phyloP scores from a whole-genome alignment of 2,113 vertebrate species.

The Cheilinus undulatus region DNA sequence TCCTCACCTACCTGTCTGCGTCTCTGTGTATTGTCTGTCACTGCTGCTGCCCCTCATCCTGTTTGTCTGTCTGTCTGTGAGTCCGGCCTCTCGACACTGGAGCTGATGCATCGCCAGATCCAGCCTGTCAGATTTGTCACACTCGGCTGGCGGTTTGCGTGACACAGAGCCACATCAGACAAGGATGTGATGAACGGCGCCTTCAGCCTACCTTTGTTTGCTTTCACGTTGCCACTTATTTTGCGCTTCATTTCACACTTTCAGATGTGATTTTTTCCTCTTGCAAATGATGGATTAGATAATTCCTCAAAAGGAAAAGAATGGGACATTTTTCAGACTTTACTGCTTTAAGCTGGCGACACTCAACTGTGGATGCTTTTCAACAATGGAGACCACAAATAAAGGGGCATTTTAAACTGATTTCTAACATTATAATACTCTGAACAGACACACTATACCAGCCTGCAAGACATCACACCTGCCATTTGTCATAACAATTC shows the following conservation, averaged over 20 bases:
- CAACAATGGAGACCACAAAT: too few relatives aligned
- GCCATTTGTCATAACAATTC: too few relatives aligned
- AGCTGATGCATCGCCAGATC: constrained; percentile 64
- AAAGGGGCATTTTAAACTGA: too few relatives aligned
- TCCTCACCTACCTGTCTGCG: constrained; percentile 12
- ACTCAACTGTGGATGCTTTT: too few relatives aligned
- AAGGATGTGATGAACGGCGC: constrained; percentile 47
- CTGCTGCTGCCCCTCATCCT: background rate
- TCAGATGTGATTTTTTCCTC: constrained; percentile 9
- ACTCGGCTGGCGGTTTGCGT: constrained; percentile 33
- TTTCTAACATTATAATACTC: too few relatives aligned
- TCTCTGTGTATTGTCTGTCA: constrained; percentile 1
- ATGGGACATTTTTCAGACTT: background rate
- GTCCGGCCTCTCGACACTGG: constrained; percentile 27
- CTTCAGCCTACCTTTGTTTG: constrained; percentile 42
- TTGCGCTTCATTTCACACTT: constrained; percentile 59
- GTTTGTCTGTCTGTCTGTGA: constrained; percentile 18
- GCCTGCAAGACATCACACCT: too few relatives aligned
- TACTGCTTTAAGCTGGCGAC: too few relatives aligned
- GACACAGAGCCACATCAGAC: constrained; percentile 56
- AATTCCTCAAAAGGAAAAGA: constrained; percentile 18
- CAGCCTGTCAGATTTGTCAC: constrained; percentile 50
- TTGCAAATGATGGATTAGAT: constrained; percentile 25
- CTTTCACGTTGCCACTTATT: constrained; percentile 50
- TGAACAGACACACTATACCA: too few relatives aligned